Evolutionary conservation across 2,113 vertebrate genomes (phyloP).

Genomic region (Hassar affinis): DNA sequence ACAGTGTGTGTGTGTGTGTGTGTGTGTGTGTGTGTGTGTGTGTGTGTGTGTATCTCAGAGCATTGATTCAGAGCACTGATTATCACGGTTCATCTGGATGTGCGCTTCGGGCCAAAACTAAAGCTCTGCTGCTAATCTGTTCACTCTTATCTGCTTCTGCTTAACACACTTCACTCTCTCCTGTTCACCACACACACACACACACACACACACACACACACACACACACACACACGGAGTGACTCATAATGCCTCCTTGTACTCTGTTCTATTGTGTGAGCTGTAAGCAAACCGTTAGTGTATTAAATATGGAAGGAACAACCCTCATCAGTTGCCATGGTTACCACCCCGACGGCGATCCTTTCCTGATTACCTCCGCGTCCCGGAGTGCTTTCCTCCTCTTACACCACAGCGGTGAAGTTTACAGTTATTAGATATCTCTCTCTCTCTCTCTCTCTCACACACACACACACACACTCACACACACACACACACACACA

Average conservation of each 20-base stretch:
- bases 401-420: background rate
- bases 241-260: too few relatives aligned
- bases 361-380: background rate
- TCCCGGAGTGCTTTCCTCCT: background rate
- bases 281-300: too few relatives aligned
- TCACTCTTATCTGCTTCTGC: slow-evolving; percentile 31
- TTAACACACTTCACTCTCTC: slow-evolving; percentile 1
- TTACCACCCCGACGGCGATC: background rate
- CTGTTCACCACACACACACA: slow-evolving; percentile 6
- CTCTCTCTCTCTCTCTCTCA: too few relatives aligned
- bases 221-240: too few relatives aligned
- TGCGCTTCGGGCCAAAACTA: slow-evolving; percentile 23
- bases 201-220: slow-evolving; percentile 13
- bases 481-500: too few relatives aligned
- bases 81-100: slow-evolving; percentile 18
- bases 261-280: too few relatives aligned
- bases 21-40: slow-evolving; percentile 36
- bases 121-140: slow-evolving; percentile 41
- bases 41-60: slow-evolving; percentile 49
- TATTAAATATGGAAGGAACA: background rate
- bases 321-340: background rate
- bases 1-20: slow-evolving; percentile 3
- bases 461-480: too few relatives aligned
- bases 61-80: slow-evolving; percentile 40
- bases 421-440: too few relatives aligned